Percentiles rank a stretch among this genome's conserved stretches.
These are phyloP conservation scores for Brenthis ino DNA, from an alignment of 2,888 invertebrate genomes.

Conservation along the genomic window DNA sequence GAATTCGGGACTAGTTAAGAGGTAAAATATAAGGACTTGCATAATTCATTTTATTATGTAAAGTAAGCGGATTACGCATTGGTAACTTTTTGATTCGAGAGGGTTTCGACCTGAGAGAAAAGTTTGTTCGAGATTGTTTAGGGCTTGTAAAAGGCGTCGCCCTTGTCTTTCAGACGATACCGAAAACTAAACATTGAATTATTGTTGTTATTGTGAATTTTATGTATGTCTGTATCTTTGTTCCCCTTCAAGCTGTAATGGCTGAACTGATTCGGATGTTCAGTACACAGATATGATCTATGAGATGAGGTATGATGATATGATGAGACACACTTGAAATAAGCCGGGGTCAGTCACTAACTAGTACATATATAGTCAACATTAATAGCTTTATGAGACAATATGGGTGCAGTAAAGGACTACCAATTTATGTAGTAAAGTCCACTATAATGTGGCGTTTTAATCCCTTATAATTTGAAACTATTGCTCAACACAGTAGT, in stretches of 20 bases:
- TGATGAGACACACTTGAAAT: too few relatives aligned
- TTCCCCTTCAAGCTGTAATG: too few relatives aligned
- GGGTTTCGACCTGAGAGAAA: constrained; percentile 30
- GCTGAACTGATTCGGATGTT: too few relatives aligned
- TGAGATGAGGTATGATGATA: too few relatives aligned
- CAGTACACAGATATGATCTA: too few relatives aligned
- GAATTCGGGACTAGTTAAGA: constrained; percentile 24
- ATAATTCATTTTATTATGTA: constrained; percentile 42
- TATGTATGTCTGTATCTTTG: too few relatives aligned
- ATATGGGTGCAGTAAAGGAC: too few relatives aligned
- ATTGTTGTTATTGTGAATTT: too few relatives aligned
- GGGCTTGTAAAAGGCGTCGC: constrained; percentile 26
- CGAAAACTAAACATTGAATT: neutral
- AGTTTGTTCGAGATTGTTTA: constrained; percentile 41
- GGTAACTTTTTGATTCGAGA: constrained; percentile 39
- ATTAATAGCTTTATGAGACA: too few relatives aligned
- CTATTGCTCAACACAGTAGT: too few relatives aligned
- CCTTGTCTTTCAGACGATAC: constrained; percentile 18
- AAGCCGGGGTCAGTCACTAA: too few relatives aligned
- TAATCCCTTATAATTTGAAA: neutral
- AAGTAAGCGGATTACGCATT: constrained; percentile 41
- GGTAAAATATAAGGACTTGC: constrained; percentile 26
- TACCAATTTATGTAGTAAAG: neutral
- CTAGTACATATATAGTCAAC: too few relatives aligned
- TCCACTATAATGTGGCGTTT: neutral